Evolutionary conservation across 2,797 vertebrate genomes (phyloP).

Genomic region (Spheniscus humboldti): DNA sequence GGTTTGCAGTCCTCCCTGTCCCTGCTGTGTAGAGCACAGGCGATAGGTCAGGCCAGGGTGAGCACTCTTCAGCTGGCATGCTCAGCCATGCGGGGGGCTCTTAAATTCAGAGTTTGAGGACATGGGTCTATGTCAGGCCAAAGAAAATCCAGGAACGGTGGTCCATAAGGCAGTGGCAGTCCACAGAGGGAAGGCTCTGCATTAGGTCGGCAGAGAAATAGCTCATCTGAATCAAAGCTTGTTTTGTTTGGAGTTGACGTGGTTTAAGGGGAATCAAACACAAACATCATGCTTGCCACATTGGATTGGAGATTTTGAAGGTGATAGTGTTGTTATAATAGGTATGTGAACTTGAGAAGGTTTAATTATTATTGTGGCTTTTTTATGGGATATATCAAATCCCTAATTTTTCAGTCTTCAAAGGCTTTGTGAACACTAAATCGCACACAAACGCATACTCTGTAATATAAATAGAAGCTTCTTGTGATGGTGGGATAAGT

Average conservation of each 20-base stretch:
- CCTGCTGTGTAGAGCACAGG: neutral
- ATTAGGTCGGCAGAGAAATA: neutral
- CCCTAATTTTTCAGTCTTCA: constrained; percentile 30
- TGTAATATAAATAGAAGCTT: constrained; percentile 46
- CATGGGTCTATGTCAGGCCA: neutral
- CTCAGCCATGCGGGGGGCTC: neutral
- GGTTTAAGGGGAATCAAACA: neutral
- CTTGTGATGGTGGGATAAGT: neutral
- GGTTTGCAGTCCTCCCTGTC: neutral
- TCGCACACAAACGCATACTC: neutral
- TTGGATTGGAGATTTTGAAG: neutral
- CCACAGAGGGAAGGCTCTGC: neutral
- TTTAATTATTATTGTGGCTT: constrained; percentile 49
- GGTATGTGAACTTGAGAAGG: constrained; percentile 1
- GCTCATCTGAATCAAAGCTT: neutral
- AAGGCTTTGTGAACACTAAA: constrained; percentile 12
- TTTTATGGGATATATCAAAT: constrained; percentile 2
- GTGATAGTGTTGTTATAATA: constrained; percentile 3
- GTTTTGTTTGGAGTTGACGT: neutral
- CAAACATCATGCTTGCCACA: neutral
- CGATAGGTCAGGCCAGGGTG: neutral
- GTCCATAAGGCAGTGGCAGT: neutral
- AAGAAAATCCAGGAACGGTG: neutral
- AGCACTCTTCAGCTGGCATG: neutral
- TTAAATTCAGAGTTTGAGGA: neutral